Base-by-base conservation (phyloP, 2,888 invertebrate species). In the Atethmia centrago region DNA sequence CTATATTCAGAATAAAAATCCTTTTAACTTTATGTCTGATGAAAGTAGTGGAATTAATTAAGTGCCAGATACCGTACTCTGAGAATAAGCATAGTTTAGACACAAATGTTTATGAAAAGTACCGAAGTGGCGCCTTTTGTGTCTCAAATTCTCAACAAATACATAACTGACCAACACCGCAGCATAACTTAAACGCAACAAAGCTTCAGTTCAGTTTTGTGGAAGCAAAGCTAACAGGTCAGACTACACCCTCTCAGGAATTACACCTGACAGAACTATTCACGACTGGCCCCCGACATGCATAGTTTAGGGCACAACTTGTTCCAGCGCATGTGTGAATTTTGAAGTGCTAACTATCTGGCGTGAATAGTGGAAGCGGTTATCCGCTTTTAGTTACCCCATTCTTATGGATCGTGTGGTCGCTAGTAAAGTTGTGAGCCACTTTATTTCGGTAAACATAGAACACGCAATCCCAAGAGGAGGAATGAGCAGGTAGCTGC, bases 331-430 rank as follows among this genome's bases (percentile, higher is more conserved):
- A 77, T 76, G 83, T 84, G 86, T 85, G 86, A 89, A 89, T 89
- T 91, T 89, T 88, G 87, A 88, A 90, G 88, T 88, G 86, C 85
- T 87, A 90, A 89, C 90, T 89, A 89, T 88, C 84, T 79, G 63
- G 77, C 84, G 82, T 81, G 85, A 82, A 83, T 79, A 75, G 67
- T 75, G 47, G 81, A 71, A 84, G 84, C 68, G 74, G 85, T 88
- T 84, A 85, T 80, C 82, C 82, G 70, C 71, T 79, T 86, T 82
- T 77, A 85, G 85, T 83, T 83, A 71, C 74, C 45, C 65, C 77
- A 82, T 81, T 87, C 82, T 87, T 85, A 82, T 68, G 71, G 71
- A 65, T 74, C 59, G 56, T 68, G 72, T 74, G 81, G 83, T 67
- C 56, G 64, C 66, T 82, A 71, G 77, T 78, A 78, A 85, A 86